These are phyloP conservation scores for Eretmocerus hayati DNA, from an alignment of 2,888 invertebrate species.

Conservation along the genomic window DNA sequence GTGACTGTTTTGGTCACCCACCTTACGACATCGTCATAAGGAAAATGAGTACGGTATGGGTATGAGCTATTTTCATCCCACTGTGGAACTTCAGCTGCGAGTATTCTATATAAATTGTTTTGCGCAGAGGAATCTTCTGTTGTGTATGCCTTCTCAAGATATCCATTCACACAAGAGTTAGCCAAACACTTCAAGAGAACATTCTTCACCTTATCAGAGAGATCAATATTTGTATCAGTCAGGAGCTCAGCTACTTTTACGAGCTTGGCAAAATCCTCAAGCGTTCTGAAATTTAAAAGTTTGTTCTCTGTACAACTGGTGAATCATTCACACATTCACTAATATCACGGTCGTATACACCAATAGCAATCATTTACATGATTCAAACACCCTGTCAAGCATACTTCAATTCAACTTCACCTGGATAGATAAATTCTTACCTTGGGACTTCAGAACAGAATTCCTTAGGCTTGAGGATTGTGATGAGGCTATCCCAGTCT, in stretches of 20 bases:
- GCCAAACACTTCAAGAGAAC: constrained; percentile 37
- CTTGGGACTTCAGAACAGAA: constrained; percentile 27
- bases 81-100: constrained; percentile 12
- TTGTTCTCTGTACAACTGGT: too few relatives aligned
- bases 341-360: too few relatives aligned
- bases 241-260: constrained; percentile 34
- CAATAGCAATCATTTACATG: too few relatives aligned
- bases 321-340: too few relatives aligned
- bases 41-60: constrained; percentile 30
- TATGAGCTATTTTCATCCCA: constrained; percentile 17
- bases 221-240: constrained; percentile 16
- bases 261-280: constrained; percentile 26
- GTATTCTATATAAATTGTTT: constrained; percentile 15
- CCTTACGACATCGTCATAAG: constrained; percentile 32
- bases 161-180: constrained; percentile 37
- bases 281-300: constrained; percentile 25
- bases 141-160: constrained; percentile 25
- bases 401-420: not conserved
- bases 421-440: too few relatives aligned
- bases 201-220: constrained; percentile 29
- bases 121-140: constrained; percentile 4
- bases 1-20: constrained; percentile 31
- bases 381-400: not conserved
- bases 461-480: constrained; percentile 31
- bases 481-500: constrained; percentile 30